Evolutionary conservation across 2,888 invertebrate species (phyloP), one percentile per base, ranked within the genome.

Genomic region (Tenthredo mesomela): DNA sequence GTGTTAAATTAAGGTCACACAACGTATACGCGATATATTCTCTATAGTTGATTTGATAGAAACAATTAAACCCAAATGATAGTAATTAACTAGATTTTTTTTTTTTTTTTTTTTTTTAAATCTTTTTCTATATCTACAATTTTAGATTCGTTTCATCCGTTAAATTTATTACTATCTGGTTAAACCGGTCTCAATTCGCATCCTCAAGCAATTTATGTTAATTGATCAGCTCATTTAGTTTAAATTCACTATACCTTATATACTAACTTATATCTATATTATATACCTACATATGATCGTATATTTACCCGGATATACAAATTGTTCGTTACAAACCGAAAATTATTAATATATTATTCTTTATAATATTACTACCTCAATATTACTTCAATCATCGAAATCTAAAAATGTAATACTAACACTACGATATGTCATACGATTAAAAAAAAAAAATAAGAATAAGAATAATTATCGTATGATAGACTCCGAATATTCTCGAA

Each of bases 271-370:
- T 33, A 80, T n/a, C 40, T 25, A 21, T 61, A 29, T 29, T 29
- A 29, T 29, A 29, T 29, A n/a, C 37, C 15, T 54, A 40, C 43
- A n/a, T n/a, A 54, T 54, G n/a, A 67, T 61, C 40, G 21, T n/a
- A 40, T 65, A 80, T 18, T 61, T 25, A 80, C 80, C 80, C 80
- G 80, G 80, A 80, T 80, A 80, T 80, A 61, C 40, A 61, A 80
- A 50, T 40, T 61, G 61, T 61, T 40, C 15, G 50, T 40, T 58
- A 29, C 25, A 67, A 29, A 54, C 10, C 43, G 12, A 21, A 25
- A 43, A 43, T 43, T 43, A 73, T 29, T 70, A 33, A 7, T 70
- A 7, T 29, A 33, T 18, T 70, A 7, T 29, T 29, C 2, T 29
- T 29, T 65, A 7, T 15, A 1, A 18, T 6, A 50, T 47, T 4